Base-by-base conservation (phyloP, 2,888 invertebrate species). In the Schizotus pectinicornis region DNA sequence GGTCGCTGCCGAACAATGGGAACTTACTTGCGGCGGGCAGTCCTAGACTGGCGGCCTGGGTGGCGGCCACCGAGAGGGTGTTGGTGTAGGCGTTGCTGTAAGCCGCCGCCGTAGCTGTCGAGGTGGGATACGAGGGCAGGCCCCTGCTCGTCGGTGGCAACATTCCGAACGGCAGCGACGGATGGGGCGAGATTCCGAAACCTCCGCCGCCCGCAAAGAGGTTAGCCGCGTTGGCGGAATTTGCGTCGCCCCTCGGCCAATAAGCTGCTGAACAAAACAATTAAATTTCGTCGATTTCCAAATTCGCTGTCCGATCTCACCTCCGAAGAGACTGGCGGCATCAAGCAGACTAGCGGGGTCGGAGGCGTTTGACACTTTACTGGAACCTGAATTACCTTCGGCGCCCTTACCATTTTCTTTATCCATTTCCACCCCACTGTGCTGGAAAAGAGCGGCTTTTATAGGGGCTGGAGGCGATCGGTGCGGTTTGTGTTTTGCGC, bases 41-140 rank as follows among this genome's bases (percentile, higher is more conserved):
- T 65, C 92, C 91, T 72, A 92, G 83, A 74, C 90, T 91, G 51
- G 92, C 92, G 35, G 92, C 92, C 80, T 92, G 92, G 77, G 90
- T 91, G 66, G 92, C 92, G 48, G 92, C 92, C 69, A 91, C 92
- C 66, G 91, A 91, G 74, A 92, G 86, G 53, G 92, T 91, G 69
- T 86, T 86, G 66, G 87, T 87, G 69, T 85, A 85, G 61, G 78
- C 79, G 64, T 76, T 76, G 65, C 69, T 78, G 68, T 78, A 76
- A 49, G 76, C 77, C 43, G 78, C 77, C 38, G 79, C 77, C 36
- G 75, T 73, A 45, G 59, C 83, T 78, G 51, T 81, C 78, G 22
- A 67, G 50, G 65, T 82, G 81, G 62, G 68, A 55, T 66, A 54
- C 76, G 67, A 77, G 79, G 51, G 79, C 80, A 53, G 70, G 64